phyloP scores from a whole-genome alignment of 2,888 invertebrate species.

The Mimas tiliae region DNA sequence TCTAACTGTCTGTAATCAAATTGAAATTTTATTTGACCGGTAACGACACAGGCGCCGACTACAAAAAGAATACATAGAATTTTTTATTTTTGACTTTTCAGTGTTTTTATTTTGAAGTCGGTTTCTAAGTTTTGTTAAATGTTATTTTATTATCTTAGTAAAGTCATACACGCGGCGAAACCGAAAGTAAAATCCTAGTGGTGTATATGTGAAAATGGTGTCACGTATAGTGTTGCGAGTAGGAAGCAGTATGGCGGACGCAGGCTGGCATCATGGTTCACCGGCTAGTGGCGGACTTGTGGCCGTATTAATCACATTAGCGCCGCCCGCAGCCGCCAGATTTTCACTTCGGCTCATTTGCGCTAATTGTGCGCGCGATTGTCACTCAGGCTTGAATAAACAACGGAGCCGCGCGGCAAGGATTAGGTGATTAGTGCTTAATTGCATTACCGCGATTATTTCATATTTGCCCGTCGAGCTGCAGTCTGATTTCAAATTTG shows the following conservation, averaged over 20 bases:
- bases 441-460: constrained; percentile 83
- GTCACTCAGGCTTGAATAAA: constrained; percentile 85
- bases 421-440: constrained; percentile 84
- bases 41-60: too few species aligned
- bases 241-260: not conserved
- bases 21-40: too few species aligned
- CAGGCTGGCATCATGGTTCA: constrained; percentile 42
- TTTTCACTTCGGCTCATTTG: constrained; percentile 85
- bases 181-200: too few species aligned
- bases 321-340: constrained; percentile 68
- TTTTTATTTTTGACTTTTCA: too few species aligned
- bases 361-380: constrained; percentile 84
- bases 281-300: constrained; percentile 71
- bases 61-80: too few species aligned
- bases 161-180: too few species aligned
- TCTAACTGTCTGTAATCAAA: too few species aligned
- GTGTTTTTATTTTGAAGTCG: too few species aligned
- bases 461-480: constrained; percentile 73
- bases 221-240: too few species aligned
- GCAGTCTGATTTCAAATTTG: constrained; percentile 78
- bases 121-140: too few species aligned
- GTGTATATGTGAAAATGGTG: too few species aligned
- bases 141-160: too few species aligned
- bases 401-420: constrained; percentile 80
- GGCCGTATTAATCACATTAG: constrained; percentile 81